Conservation (phyloP, 2,888 invertebrate species). For the Pogonocherus hispidulus region DNA sequence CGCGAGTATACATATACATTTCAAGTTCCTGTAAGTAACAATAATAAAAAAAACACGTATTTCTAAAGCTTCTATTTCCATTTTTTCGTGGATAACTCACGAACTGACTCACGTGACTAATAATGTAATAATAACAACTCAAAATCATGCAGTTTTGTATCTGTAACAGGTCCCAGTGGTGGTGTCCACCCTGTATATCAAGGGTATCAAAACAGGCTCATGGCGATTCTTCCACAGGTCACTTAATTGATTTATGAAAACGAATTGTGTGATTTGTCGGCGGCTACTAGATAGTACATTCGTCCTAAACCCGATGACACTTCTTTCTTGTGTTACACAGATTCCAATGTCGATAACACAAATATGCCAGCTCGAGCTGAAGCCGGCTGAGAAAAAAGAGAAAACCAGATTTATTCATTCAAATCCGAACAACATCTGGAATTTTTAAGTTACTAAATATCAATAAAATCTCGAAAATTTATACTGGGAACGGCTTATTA, state of each 20-base stretch:
- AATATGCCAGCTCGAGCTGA: conserved; percentile 44
- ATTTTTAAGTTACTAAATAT: conserved; percentile 34
- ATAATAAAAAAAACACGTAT: no score
- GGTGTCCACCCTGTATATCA: conserved; percentile 33
- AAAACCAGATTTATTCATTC: conserved; percentile 46
- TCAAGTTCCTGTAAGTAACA: no score
- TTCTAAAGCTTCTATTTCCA: no score
- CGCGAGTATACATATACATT: no score
- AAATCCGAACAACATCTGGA: conserved; percentile 44
- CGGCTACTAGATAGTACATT: conserved; percentile 55
- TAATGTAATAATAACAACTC: no score
- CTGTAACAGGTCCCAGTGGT: background rate
- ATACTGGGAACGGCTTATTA: conserved; percentile 12
- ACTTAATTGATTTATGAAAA: conserved; percentile 66
- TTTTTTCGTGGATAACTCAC: no score
- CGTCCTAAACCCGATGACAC: conserved; percentile 52
- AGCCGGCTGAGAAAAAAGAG: conserved; percentile 41
- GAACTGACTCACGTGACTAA: no score
- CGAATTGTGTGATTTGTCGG: conserved; percentile 68
- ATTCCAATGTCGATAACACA: conserved; percentile 47
- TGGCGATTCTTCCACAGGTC: conserved; percentile 39
- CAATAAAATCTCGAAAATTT: conserved; percentile 22
- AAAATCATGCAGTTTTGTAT: no score
- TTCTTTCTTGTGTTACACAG: conserved; percentile 50
- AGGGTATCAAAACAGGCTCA: conserved; percentile 22